Percentiles rank a stretch among this genome's conserved stretches.
Evolutionary conservation across 1,140 invertebrate genomes (phyloP).

Genomic region (Cydia fagiglandana): DNA sequence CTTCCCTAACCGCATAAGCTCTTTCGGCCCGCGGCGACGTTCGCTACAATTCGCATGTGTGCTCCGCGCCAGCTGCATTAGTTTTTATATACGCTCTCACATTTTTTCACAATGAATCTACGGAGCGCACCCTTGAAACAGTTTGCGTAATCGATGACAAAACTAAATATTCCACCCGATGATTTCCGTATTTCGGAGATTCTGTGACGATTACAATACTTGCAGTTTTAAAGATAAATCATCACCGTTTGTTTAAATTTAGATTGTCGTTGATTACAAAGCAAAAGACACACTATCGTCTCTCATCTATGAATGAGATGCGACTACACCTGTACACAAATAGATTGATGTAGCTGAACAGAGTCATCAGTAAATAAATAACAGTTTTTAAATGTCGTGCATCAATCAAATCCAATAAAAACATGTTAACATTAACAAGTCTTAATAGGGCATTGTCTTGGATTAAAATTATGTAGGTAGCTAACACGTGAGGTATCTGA

Average conservation of each 20-base stretch:
- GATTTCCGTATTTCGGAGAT: constrained; percentile 77
- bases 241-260: neutral
- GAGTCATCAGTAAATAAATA: constrained; percentile 9
- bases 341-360: neutral
- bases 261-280: constrained; percentile 16
- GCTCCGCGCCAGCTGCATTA: constrained; percentile 72
- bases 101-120: constrained; percentile 75
- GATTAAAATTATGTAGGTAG: constrained; percentile 18
- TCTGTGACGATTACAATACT: constrained; percentile 35
- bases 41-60: constrained; percentile 77
- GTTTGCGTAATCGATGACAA: constrained; percentile 80
- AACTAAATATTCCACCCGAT: constrained; percentile 79
- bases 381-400: neutral
- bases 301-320: neutral
- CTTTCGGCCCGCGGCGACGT: constrained; percentile 41
- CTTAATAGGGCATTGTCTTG: constrained; percentile 37
- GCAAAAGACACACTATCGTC: neutral
- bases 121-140: constrained; percentile 77
- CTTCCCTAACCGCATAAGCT: constrained; percentile 46
- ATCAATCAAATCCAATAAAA: constrained; percentile 25
- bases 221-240: neutral
- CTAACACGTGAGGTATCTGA: neutral
- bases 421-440: constrained; percentile 34
- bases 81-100: constrained; percentile 76
- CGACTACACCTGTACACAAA: neutral